Percentiles rank a stretch among this genome's conserved stretches.
These are phyloP conservation scores for Tortrix viridana DNA, from an alignment of 2,888 invertebrate genomes.

Conservation along the genomic window DNA sequence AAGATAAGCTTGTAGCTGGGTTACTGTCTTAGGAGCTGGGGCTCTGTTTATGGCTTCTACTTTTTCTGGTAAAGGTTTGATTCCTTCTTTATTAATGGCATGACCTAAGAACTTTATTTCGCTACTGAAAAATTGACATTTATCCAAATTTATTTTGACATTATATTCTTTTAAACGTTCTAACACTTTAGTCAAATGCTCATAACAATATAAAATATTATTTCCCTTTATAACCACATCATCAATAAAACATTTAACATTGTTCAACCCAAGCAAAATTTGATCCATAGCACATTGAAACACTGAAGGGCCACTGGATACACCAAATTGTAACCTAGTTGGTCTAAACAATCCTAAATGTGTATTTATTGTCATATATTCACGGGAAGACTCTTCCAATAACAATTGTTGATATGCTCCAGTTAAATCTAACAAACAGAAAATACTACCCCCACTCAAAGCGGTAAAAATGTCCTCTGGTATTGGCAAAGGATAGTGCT, in stretches of 20 bases:
- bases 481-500: too few species aligned
- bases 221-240: not conserved
- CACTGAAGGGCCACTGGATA: not conserved
- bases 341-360: constrained; percentile 14
- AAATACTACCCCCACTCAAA: too few species aligned
- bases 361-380: constrained; percentile 16
- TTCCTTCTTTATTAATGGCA: constrained; percentile 22
- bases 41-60: constrained; percentile 31
- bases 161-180: constrained; percentile 8
- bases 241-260: too few species aligned
- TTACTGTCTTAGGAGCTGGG: constrained; percentile 4
- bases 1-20: constrained; percentile 22
- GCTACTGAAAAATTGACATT: constrained; percentile 35
- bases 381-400: constrained; percentile 11
- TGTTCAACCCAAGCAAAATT: too few species aligned
- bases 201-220: constrained; percentile 1
- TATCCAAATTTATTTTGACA: constrained; percentile 27
- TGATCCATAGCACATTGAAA: too few species aligned
- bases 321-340: constrained; percentile 15
- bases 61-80: constrained; percentile 34
- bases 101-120: constrained; percentile 34
- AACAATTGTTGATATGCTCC: too few species aligned
- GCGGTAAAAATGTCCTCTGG: too few species aligned
- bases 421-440: too few species aligned
- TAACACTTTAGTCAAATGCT: constrained; percentile 8